Base-by-base conservation (phyloP, 1,140 invertebrate genomes). In the Zaprionus taronus region DNA sequence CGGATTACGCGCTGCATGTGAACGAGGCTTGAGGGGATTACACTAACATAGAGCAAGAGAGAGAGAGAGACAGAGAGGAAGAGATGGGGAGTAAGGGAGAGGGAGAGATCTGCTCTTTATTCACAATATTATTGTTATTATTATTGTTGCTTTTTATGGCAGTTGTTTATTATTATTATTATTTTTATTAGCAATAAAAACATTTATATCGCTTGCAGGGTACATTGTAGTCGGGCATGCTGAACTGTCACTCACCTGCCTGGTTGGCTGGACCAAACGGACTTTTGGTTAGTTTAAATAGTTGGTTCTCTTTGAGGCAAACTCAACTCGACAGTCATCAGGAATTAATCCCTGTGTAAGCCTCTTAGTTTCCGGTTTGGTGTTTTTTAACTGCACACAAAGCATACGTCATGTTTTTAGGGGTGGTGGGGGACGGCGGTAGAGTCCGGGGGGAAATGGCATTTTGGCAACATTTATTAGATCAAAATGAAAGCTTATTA, bases 401-500 rank as follows among this genome's bases (percentile, higher is more conserved):
- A 24, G 56, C 24, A 36, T 51, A 53, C 47, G 34, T 56, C 24
- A 56, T 41, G 61, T 44, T 6, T 11, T 4, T 3, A 9, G 47
- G 12, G 14, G n/a, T n/a, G n/a, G n/a, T n/a, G n/a, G 53, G 0
- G 28, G 7, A 31, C 7, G 20, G 20, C 1, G 20, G 20, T 20
- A 20, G 20, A 31, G 0, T 2, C 7, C 28, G 9, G 31, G 38
- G 38, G 12, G 1, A 64, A 49, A 36, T 36, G 11, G 14, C 20
- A 7, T 28, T 83, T 66, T 56, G 60, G 44, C 22, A 41, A 36
- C 67, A 67, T 67, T 58, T 83, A 72, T 67, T 31, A 72, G 51
- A 69, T 67, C 38, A 58, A 53, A 51, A 74, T 49, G 22, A n/a
- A 70, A 60, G 55, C 67, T 76, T 83, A 79, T 83, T 83, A 72